phyloP scores from a whole-genome alignment of 2,797 vertebrate species.

The Eulemur rubriventer region DNA sequence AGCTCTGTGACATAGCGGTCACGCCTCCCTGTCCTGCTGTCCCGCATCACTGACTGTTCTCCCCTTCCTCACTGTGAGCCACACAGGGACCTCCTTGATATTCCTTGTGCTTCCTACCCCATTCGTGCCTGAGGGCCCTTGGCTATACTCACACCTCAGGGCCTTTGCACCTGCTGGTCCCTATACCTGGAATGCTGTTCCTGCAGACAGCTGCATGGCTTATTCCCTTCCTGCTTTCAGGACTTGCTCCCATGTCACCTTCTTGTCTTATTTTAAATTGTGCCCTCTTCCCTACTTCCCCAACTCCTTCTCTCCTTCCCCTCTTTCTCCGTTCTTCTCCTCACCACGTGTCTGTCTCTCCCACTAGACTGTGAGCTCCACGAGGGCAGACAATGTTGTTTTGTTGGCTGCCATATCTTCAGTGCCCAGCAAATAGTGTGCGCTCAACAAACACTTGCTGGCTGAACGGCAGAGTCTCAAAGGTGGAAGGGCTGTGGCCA shows the following conservation, averaged over 20 bases:
- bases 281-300: neutral
- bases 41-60: neutral
- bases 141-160: neutral
- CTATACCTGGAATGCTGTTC: neutral
- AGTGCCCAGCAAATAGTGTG: too few species aligned
- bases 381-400: neutral
- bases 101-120: neutral
- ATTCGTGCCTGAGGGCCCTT: neutral
- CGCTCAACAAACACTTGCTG: neutral
- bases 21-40: neutral
- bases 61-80: neutral
- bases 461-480: neutral
- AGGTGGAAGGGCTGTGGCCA: neutral
- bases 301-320: neutral
- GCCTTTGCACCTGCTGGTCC: neutral
- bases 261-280: neutral
- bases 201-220: neutral
- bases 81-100: neutral
- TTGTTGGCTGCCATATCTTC: neutral
- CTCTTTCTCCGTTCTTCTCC: neutral
- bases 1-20: neutral
- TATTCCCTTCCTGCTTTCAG: neutral
- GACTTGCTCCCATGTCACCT: neutral
- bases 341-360: neutral
- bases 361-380: neutral